phyloP scores from a whole-genome alignment of 2,797 vertebrate species.

The Mormyrus hasselquistii region DNA sequence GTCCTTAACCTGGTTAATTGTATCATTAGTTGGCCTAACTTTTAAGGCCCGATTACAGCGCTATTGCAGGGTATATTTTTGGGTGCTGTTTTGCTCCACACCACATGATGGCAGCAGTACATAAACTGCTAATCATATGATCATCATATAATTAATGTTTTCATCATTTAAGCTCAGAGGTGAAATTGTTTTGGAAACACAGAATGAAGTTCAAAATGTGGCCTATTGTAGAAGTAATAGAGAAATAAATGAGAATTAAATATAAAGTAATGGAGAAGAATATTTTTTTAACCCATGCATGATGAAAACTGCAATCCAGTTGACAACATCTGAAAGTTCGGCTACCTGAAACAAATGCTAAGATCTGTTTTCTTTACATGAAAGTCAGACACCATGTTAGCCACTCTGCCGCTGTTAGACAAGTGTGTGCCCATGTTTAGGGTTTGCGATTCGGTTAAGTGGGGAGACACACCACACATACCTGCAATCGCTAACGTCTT shows the following conservation, averaged over 20 bases:
- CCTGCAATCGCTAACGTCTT: not conserved
- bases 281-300: not conserved
- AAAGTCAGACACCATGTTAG: not conserved
- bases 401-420: not conserved
- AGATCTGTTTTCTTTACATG: not conserved
- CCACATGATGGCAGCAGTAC: constrained; percentile 47
- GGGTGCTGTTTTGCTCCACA: constrained; percentile 19
- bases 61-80: not conserved
- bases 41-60: too few relatives aligned
- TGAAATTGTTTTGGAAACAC: not conserved
- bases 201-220: not conserved
- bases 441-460: not conserved
- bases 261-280: not conserved
- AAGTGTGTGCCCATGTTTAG: not conserved
- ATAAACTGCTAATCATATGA: constrained; percentile 14
- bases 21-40: too few relatives aligned
- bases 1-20: not conserved
- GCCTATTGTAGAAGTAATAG: not conserved
- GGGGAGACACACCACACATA: not conserved
- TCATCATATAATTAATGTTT: not conserved
- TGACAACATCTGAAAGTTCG: not conserved
- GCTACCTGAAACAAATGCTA: not conserved
- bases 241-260: not conserved
- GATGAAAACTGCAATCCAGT: not conserved
- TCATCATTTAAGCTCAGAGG: not conserved